phyloP scores from a whole-genome alignment of 2,113 vertebrate species.

The Puffinus mauretanicus region DNA sequence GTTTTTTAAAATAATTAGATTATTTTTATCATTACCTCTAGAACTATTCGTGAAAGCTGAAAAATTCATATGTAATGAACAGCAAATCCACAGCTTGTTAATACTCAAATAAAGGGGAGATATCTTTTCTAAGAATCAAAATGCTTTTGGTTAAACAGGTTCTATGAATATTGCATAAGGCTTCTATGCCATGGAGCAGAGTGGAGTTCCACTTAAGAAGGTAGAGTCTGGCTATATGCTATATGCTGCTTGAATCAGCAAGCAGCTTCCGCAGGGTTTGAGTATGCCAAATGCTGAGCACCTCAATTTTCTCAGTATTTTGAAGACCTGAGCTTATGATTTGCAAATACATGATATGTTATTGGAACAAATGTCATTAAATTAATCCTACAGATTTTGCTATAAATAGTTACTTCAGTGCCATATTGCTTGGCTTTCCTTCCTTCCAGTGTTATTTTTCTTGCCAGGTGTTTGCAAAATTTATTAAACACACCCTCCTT shows the following conservation, averaged over 20 bases:
- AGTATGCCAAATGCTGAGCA: background rate
- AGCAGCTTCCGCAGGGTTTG: background rate
- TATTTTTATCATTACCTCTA: background rate
- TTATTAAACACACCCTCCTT: background rate
- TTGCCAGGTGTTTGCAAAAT: background rate
- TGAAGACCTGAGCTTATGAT: background rate
- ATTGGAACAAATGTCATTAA: background rate
- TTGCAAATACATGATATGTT: background rate
- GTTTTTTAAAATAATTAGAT: background rate
- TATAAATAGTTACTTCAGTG: background rate
- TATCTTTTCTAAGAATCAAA: background rate
- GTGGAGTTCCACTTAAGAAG: background rate
- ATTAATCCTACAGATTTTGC: background rate
- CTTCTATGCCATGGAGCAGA: background rate
- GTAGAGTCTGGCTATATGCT: background rate
- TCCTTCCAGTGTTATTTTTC: background rate
- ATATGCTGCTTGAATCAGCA: background rate
- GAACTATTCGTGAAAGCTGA: background rate
- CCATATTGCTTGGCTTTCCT: background rate
- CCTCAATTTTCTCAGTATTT: background rate
- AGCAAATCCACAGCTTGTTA: background rate
- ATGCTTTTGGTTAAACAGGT: background rate
- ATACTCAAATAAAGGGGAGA: background rate
- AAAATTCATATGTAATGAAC: background rate
- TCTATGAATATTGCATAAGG: constrained; percentile 8